Base-by-base conservation (phyloP, 2,888 invertebrate species). In the Sesamia inferens region DNA sequence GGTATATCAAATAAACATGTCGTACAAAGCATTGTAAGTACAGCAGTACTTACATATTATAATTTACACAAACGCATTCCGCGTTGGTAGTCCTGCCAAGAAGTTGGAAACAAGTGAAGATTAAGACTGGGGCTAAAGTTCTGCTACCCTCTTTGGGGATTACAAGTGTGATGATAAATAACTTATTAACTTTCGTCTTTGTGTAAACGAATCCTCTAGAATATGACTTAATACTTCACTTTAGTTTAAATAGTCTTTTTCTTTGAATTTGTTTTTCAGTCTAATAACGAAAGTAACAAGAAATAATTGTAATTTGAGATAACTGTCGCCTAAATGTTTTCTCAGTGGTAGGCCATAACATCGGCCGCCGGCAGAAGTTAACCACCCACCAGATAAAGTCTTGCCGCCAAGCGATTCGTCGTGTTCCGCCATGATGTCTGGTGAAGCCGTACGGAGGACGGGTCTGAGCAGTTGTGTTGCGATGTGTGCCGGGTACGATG, bases 81-180 rank as follows among this genome's bases (percentile, higher is more conserved):
- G 63, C 42, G 42, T 63, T 14, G 61, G 48, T 59, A 10, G 47
- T 19, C 19, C 44, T 71, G 73, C 63, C 73, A 68, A 73, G 68
- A 78, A 78, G 19, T 78, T 78, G 58, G 47, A 42, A 67, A 73
- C 78, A 73, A 78, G 67, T 47, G 22, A 22, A 68, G 74, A 74
- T 78, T 78, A 64, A 68, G 78, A 68, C 24, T 2, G 8, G 7
- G 62, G 63, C 22, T 63, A 64, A 78, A 77, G 66, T 78, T 78
- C 67, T 64, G 63, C 58, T 39, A 48, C 47, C 57, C 76, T 48
- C 73, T 68, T 63, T 19, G 58, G 68, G 74, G 67, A 68, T 68
- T 59, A 55, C 64, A n/a, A 74, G 67, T 64, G 64, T 59, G 67
- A 73, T 19, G 67, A 57, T 78, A 78, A 62, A 73, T 73, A 76